Conservation (phyloP, 2,888 invertebrate genomes). For the Nebria salina region DNA sequence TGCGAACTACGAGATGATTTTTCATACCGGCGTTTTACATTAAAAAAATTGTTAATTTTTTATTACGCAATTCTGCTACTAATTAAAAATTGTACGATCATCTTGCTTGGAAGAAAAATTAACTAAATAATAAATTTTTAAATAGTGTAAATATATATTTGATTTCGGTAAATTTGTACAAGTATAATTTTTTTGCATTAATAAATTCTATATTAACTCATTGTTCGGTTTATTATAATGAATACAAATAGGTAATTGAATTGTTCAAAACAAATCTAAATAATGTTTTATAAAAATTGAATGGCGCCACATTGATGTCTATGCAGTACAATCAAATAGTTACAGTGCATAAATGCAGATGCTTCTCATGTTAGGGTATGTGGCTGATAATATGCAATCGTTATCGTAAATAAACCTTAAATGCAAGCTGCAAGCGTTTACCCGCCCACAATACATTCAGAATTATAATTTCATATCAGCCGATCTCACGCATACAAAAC, state of each 20-base stretch:
- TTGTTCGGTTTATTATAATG: too few species aligned
- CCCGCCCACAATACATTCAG: neutral
- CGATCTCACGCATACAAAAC: neutral
- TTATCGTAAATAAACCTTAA: neutral
- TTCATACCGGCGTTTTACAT: constrained; percentile 19
- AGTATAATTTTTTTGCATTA: too few species aligned
- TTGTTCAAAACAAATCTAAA: too few species aligned
- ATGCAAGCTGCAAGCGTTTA: neutral
- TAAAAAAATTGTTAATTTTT: constrained; percentile 19
- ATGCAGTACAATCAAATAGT: too few species aligned
- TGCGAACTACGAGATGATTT: constrained; percentile 12
- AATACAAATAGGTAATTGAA: too few species aligned
- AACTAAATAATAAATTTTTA: too few species aligned
- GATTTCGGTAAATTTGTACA: too few species aligned
- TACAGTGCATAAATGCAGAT: neutral
- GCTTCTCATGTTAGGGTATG: neutral
- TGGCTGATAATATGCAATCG: neutral
- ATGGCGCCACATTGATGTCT: too few species aligned
- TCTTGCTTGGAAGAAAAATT: neutral
- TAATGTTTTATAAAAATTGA: too few species aligned
- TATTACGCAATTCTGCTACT: neutral
- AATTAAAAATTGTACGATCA: neutral
- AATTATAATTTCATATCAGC: neutral
- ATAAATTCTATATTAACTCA: too few species aligned
- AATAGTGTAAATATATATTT: too few species aligned